Percentiles rank a stretch among this genome's conserved stretches.
phyloP scores from a whole-genome alignment of 2,113 vertebrate genomes.

The Hystrix brachyura region DNA sequence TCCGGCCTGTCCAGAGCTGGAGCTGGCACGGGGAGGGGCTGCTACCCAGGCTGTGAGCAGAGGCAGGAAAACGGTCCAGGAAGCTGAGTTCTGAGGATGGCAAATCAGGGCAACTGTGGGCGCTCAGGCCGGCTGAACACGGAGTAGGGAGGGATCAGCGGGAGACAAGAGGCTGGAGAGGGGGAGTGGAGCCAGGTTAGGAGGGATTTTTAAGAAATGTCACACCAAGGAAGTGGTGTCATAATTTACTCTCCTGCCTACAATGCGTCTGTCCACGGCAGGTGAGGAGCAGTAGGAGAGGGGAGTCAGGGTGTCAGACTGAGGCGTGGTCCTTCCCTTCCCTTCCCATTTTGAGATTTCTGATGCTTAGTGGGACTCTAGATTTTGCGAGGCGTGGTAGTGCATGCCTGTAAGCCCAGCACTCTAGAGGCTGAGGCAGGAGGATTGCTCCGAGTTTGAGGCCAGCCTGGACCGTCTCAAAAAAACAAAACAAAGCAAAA shows the following conservation, averaged over 20 bases:
- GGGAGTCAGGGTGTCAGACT: not conserved
- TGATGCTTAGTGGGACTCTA: not conserved
- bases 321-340: not conserved
- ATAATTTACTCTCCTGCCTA: not conserved
- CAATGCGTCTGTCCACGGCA: not conserved
- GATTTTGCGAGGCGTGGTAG: not conserved
- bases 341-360: not conserved
- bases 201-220: not conserved
- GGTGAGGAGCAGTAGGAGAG: rapidly evolving
- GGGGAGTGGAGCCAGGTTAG: not conserved
- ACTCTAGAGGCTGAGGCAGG: no score
- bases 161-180: not conserved
- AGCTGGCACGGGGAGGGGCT: not conserved
- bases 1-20: not conserved
- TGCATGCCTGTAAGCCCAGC: no score
- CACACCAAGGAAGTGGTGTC: not conserved
- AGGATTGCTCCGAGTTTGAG: no score
- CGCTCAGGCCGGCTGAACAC: not conserved
- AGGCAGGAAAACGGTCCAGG: not conserved
- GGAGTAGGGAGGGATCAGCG: not conserved
- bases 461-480: no score
- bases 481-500: no score
- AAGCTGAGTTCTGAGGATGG: not conserved
- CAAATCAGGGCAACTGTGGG: not conserved
- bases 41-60: not conserved